Percentiles rank a stretch among this genome's conserved stretches.
These are phyloP conservation scores for Chrysomallon squamiferum DNA, from an alignment of 1,140 invertebrate genomes.

Conservation along the genomic window DNA sequence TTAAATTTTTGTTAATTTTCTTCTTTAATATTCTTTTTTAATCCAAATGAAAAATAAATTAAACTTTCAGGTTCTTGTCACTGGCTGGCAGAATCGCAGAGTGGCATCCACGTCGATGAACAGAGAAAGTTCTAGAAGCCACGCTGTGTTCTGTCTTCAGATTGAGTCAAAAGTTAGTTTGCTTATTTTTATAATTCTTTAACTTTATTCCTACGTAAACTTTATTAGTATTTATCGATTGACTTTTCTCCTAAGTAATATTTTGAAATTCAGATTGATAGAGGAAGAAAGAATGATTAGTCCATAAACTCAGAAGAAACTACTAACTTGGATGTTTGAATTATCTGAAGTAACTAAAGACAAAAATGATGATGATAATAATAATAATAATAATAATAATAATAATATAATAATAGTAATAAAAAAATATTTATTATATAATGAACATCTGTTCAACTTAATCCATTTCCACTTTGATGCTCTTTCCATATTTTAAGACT, in stretches of 20 bases:
- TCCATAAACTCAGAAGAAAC: neutral
- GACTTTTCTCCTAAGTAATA: too few species aligned
- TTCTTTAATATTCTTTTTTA: too few species aligned
- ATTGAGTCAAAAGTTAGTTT: conserved; percentile 54
- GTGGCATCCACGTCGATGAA: conserved; percentile 64
- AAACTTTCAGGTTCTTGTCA: conserved; percentile 40
- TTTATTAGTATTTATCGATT: neutral
- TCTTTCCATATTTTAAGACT: too few species aligned
- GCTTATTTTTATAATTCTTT: neutral
- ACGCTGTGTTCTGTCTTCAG: conserved; percentile 62
- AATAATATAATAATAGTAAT: neutral
- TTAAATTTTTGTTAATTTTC: too few species aligned
- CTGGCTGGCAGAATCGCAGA: conserved; percentile 55
- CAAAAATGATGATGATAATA: neutral
- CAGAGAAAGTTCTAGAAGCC: conserved; percentile 61
- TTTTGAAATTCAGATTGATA: too few species aligned
- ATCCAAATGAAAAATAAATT: neutral
- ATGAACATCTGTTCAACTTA: too few species aligned
- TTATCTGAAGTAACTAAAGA: neutral
- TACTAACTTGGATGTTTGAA: neutral
- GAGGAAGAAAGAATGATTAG: neutral
- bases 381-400: neutral
- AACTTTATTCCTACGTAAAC: neutral
- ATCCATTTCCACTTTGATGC: too few species aligned
- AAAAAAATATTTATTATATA: neutral